Evolutionary conservation across 1,140 invertebrate genomes (phyloP), one percentile per base, ranked within the genome.

Genomic region (Homarus americanus): DNA sequence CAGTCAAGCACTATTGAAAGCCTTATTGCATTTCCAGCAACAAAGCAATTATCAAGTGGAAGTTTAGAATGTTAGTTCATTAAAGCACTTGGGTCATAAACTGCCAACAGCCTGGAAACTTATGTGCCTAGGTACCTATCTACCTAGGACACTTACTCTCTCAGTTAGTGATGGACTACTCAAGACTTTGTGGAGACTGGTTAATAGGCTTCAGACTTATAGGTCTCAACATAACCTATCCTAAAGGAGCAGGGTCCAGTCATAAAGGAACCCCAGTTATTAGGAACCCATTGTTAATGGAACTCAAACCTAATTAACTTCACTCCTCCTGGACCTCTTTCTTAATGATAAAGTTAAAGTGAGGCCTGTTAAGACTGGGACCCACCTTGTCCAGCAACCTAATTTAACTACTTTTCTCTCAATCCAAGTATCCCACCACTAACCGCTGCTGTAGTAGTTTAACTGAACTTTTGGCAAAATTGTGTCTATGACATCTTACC

Each of bases 71-170:
- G 32, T 69, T 69, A 69, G n/a, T 69, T 32, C 28, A 69, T 69
- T 69, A 69, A 69, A 69, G 63, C 63, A 69, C 63, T 69, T 69
- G 28, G 63, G 63, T 69, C 12, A 69, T 69, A 69, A 69, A 69
- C 12, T 32, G 63, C 63, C n/a, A 69, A 69, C 63, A 69, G n/a
- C 63, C 32, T 69, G 63, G n/a, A 69, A 69, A 69, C 63, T 69
- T n/a, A 32, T 2, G n/a, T 69, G 63, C 63, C 63, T 32, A 3
- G 58, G n/a, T 69, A 32, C 32, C 9, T 69, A 69, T 7, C n/a
- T 69, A 28, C 63, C 28, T 24, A 5, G 24, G 24, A 69, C n/a
- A 69, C 15, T 63, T 9, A 24, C 28, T 28, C 28, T 24, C 5
- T 69, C 32, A 9, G n/a, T 24, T 12, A 69, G 9, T 69, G 7